Percentiles rank a stretch among this genome's conserved stretches.
phyloP scores from a whole-genome alignment of 2,113 vertebrate genomes.

The Brachypodius melanocephalos region DNA sequence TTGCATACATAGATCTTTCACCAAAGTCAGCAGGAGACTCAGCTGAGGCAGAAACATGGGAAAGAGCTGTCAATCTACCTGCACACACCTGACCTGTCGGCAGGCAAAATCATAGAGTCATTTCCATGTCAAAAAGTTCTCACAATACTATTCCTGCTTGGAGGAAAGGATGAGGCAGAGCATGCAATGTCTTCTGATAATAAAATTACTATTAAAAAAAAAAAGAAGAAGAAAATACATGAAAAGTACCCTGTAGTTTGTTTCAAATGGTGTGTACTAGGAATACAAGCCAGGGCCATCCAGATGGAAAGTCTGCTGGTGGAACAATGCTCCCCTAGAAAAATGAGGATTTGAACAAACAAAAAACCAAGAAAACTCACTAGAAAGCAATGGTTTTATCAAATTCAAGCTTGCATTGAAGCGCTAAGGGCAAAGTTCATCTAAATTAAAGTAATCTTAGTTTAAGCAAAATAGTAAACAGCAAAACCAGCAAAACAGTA shows the following conservation, averaged over 20 bases:
- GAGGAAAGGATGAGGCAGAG: background rate
- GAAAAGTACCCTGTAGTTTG: background rate
- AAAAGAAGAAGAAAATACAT: background rate
- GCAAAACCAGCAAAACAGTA: background rate
- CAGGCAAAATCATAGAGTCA: background rate
- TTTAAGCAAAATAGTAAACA: too few relatives aligned
- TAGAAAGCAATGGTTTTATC: background rate
- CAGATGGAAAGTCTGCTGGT: background rate
- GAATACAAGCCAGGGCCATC: background rate
- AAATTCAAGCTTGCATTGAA: background rate
- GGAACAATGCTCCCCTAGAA: background rate
- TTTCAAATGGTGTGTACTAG: background rate
- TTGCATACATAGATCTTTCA: background rate
- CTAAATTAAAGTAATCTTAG: background rate
- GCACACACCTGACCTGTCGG: background rate
- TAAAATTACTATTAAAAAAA: background rate
- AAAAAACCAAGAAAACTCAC: background rate
- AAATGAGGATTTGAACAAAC: background rate
- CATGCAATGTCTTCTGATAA: background rate
- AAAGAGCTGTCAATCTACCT: background rate
- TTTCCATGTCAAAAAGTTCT: background rate
- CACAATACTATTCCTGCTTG: background rate
- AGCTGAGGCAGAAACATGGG: background rate
- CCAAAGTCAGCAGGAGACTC: background rate
- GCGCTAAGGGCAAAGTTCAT: background rate